phyloP scores from a whole-genome alignment of 2,113 vertebrate genomes.

The Felis catus region F.catus_Fca126_mat1.0 CM031412.1:107399001-107399500 shows the following conservation, averaged over 20 bases:
- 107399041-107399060: not conserved
- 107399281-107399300: not conserved
- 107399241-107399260: not conserved
- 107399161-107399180: not conserved
- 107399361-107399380: not conserved
- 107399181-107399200: not conserved
- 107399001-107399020: not conserved
- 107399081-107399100: not conserved
- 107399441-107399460: not conserved
- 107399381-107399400: not conserved
- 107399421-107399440: not conserved
- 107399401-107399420: not conserved
- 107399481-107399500: not conserved
- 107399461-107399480: not conserved
- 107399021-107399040: constrained; percentile 7
- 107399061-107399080: not conserved
- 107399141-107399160: not conserved
- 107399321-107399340: not conserved
- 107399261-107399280: constrained; percentile 14
- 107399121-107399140: not conserved
- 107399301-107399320: not conserved
- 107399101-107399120: not conserved
- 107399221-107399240: not conserved
- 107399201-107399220: not conserved
- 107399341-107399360: not conserved